These are phyloP conservation scores for Channallabes apus DNA, from an alignment of 2,797 vertebrate species.

Conservation along the genomic window DNA sequence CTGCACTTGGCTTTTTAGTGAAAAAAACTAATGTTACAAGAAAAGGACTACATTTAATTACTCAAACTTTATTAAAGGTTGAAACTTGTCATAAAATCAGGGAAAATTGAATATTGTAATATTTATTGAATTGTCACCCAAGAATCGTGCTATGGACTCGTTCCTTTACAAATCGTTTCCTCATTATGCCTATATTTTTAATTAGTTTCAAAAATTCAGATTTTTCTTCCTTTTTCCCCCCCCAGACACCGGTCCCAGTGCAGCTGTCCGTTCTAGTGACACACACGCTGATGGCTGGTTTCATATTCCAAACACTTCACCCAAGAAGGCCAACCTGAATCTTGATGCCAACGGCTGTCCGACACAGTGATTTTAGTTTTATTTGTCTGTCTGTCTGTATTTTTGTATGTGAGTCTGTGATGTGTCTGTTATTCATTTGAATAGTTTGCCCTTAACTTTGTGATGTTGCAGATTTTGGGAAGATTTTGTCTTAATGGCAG, in stretches of 20 bases:
- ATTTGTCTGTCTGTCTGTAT: background rate
- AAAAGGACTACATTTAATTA: too few species aligned
- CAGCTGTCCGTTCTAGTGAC: background rate
- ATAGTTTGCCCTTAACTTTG: background rate
- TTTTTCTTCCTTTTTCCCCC: too few species aligned
- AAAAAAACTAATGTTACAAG: too few species aligned
- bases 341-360: constrained; percentile 41
- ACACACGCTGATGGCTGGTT: constrained; percentile 32
- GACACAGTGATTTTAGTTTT: constrained; percentile 41
- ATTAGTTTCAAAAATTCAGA: background rate
- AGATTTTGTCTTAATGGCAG: too few species aligned
- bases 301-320: constrained; percentile 25
- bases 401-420: background rate
- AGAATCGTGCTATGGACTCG: too few species aligned
- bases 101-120: too few species aligned
- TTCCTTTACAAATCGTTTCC: too few species aligned
- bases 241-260: constrained; percentile 10
- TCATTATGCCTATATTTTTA: background rate
- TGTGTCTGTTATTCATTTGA: background rate
- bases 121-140: too few species aligned
- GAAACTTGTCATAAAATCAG: too few species aligned
- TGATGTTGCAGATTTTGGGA: background rate
- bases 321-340: background rate
- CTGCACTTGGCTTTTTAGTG: too few species aligned
- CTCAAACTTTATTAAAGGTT: too few species aligned